Evolutionary conservation across 2,888 invertebrate genomes (phyloP).

Genomic region (Drosophila neutralis): DNA sequence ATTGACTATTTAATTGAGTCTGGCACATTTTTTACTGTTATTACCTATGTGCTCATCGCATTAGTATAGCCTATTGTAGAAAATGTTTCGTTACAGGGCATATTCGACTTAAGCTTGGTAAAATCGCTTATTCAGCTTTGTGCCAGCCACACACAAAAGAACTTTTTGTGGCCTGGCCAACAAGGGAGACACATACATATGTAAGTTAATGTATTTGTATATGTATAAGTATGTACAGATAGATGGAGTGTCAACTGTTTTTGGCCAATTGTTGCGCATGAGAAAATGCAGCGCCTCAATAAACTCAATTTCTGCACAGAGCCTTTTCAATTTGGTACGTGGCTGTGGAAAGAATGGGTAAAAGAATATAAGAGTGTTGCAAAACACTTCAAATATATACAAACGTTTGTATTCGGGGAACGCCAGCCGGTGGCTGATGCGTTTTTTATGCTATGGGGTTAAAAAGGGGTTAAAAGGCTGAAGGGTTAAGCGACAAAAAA

Average conservation of each 20-base stretch:
- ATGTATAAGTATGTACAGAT: not conserved
- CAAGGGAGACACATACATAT: slow-evolving; percentile 14
- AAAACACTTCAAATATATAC: slow-evolving; percentile 4
- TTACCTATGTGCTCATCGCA: not conserved
- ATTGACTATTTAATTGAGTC: not conserved
- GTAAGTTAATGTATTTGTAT: not conserved
- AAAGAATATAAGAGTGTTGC: not conserved
- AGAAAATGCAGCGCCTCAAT: slow-evolving; percentile 53
- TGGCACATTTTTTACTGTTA: not conserved
- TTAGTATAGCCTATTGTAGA: not conserved
- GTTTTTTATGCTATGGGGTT: slow-evolving; percentile 49
- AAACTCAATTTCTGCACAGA: slow-evolving; percentile 40
- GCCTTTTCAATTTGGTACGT: not conserved
- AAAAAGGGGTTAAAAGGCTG: slow-evolving; percentile 2
- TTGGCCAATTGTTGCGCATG: slow-evolving; percentile 58
- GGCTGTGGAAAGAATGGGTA: not conserved
- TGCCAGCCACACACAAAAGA: slow-evolving; percentile 30
- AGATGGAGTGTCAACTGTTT: slow-evolving; percentile 20
- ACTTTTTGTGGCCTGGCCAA: slow-evolving; percentile 46
- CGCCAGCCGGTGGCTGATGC: slow-evolving; percentile 54
- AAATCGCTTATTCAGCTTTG: slow-evolving; percentile 63
- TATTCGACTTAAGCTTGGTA: slow-evolving; percentile 38
- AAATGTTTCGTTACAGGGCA: slow-evolving; percentile 25
- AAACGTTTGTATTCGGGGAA: slow-evolving; percentile 44
- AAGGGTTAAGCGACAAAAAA: slow-evolving; percentile 56